phyloP scores from a whole-genome alignment of 2,888 invertebrate species.

The Microchrysa polita region DNA sequence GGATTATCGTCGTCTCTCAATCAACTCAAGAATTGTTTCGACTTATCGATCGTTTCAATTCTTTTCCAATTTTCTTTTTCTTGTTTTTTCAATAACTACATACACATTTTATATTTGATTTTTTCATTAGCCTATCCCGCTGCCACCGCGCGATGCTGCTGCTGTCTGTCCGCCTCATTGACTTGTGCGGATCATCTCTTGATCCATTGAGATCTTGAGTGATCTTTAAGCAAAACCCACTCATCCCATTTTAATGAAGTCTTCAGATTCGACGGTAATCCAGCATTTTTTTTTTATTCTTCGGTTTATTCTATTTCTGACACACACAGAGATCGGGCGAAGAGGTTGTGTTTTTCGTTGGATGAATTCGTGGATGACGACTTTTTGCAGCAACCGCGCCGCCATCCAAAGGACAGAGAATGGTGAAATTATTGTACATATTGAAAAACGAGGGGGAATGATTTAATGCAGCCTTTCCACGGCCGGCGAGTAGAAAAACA shows the following conservation, averaged over 20 bases:
- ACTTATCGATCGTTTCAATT: constrained; percentile 31
- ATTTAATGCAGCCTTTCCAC: constrained; percentile 29
- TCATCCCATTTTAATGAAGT: constrained; percentile 44
- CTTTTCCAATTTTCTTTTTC: too few species aligned
- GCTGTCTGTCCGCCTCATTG: neutral
- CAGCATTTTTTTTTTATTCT: constrained; percentile 15
- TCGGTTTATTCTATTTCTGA: neutral
- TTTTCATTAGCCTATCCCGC: constrained; percentile 29
- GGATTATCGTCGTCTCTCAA: neutral
- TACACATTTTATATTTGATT: neutral
- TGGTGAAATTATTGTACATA: neutral
- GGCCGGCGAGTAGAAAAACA: constrained; percentile 29
- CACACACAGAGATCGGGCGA: neutral
- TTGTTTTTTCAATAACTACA: neutral
- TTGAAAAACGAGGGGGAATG: constrained; percentile 33
- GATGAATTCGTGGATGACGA: too few species aligned
- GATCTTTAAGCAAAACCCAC: constrained; percentile 37
- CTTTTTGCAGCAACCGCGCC: too few species aligned
- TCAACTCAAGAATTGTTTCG: neutral
- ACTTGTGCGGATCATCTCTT: constrained; percentile 19
- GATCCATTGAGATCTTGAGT: constrained; percentile 25
- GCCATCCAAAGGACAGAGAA: too few species aligned
- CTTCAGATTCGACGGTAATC: constrained; percentile 37
- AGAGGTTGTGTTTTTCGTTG: too few species aligned
- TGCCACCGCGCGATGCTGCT: too few species aligned